Evolutionary conservation across 2,888 invertebrate species (phyloP).

Genomic region (Rhagonycha fulva): DNA sequence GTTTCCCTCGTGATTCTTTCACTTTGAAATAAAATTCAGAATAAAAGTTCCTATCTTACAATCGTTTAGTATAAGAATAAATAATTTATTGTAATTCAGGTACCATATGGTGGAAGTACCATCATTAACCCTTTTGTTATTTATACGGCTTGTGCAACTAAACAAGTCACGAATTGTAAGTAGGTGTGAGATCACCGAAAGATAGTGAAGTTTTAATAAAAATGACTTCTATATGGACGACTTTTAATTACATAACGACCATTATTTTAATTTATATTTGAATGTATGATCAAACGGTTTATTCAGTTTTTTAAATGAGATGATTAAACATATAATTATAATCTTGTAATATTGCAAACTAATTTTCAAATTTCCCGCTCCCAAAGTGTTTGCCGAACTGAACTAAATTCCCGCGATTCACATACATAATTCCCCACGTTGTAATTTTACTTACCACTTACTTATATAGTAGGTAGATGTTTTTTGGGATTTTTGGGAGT

Average conservation of each 20-base stretch:
- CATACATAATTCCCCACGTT: too few relatives aligned
- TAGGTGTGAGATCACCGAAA: slow-evolving; percentile 15
- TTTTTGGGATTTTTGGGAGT: too few relatives aligned
- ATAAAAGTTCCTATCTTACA: background rate
- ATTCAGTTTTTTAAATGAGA: background rate
- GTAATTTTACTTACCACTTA: too few relatives aligned
- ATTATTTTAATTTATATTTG: background rate
- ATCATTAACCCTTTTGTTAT: slow-evolving; percentile 12
- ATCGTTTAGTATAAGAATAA: background rate
- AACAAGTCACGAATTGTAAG: slow-evolving; percentile 17
- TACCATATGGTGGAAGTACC: slow-evolving; percentile 7
- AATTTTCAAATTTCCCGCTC: too few relatives aligned
- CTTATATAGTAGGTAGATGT: too few relatives aligned
- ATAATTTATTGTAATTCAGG: background rate
- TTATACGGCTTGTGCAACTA: slow-evolving; percentile 8
- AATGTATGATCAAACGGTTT: background rate
- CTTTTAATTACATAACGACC: background rate
- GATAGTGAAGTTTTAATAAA: background rate
- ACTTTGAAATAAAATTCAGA: background rate
- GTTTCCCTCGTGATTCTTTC: background rate
- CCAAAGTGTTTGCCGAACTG: too few relatives aligned
- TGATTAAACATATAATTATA: too few relatives aligned
- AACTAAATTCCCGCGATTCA: too few relatives aligned
- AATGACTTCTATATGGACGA: background rate
- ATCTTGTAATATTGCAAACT: too few relatives aligned